These are phyloP conservation scores for Zaprionus obscuricornis DNA, from an alignment of 2,888 invertebrate genomes.

Conservation along the genomic window DNA sequence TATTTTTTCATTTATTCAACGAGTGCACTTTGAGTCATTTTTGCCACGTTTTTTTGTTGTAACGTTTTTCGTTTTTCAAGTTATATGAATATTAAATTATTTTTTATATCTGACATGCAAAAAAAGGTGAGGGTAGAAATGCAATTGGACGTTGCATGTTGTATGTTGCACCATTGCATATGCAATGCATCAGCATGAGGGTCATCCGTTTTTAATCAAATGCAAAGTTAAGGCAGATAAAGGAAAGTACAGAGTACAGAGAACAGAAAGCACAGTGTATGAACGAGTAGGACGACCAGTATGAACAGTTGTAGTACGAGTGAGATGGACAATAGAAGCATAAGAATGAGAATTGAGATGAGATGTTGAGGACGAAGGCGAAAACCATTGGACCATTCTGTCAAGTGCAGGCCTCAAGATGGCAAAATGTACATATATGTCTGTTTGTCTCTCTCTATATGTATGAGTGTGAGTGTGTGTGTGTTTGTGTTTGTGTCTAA, in stretches of 20 bases:
- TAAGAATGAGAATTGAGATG: background rate
- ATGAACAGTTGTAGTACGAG: background rate
- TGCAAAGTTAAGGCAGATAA: slow-evolving; percentile 52
- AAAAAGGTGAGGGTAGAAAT: slow-evolving; percentile 34
- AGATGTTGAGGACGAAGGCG: slow-evolving; percentile 1
- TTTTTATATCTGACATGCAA: slow-evolving; percentile 13
- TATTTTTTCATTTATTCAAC: slow-evolving; percentile 50
- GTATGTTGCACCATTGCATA: slow-evolving; percentile 18
- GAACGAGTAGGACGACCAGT: no score
- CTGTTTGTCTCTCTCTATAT: slow-evolving; percentile 1
- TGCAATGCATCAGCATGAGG: slow-evolving; percentile 45
- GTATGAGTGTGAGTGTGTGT: no score
- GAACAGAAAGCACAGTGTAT: slow-evolving; percentile 2
- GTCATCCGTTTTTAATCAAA: slow-evolving; percentile 69
- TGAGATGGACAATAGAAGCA: background rate
- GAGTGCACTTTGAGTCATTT: slow-evolving; percentile 32
- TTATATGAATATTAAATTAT: slow-evolving; percentile 59
- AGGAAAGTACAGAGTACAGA: background rate
- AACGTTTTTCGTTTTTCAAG: slow-evolving; percentile 39
- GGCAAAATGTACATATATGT: slow-evolving; percentile 46
- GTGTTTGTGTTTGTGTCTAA: background rate
- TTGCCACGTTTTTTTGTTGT: slow-evolving; percentile 37
- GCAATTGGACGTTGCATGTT: slow-evolving; percentile 14
- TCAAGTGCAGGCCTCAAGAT: slow-evolving; percentile 68
- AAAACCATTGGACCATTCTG: slow-evolving; percentile 13